Conservation (phyloP, 2,888 invertebrate genomes). For the Cactoblastis cactorum region DNA sequence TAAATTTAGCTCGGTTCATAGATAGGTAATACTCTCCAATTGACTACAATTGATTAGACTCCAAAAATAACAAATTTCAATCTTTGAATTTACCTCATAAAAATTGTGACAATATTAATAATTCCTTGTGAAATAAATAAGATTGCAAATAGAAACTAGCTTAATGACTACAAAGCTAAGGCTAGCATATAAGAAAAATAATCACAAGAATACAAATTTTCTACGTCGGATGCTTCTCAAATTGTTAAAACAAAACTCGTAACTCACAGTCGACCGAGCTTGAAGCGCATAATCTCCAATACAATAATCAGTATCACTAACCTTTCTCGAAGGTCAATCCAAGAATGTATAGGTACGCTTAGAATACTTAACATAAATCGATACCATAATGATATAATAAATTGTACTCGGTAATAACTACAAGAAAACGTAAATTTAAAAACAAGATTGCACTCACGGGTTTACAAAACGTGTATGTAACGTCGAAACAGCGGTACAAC, state of each 20-base stretch:
- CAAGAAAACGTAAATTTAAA: slow-evolving; percentile 42
- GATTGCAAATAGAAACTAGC: slow-evolving; percentile 62
- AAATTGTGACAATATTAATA: slow-evolving; percentile 60
- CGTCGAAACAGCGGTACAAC: slow-evolving; percentile 48
- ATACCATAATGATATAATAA: slow-evolving; percentile 47
- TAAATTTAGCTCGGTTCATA: slow-evolving; percentile 16
- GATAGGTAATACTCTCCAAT: slow-evolving; percentile 8
- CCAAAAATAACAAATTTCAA: slow-evolving; percentile 23
- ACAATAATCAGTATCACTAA: slow-evolving; percentile 76
- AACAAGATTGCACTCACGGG: slow-evolving; percentile 60
- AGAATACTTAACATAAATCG: slow-evolving; percentile 69
- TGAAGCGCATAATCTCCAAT: slow-evolving; percentile 58
- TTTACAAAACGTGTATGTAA: slow-evolving; percentile 40
- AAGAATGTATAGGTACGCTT: slow-evolving; percentile 78
- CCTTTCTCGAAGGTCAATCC: slow-evolving; percentile 77
- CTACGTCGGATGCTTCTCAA: slow-evolving; percentile 55
- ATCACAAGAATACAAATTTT: slow-evolving; percentile 65
- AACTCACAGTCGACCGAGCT: slow-evolving; percentile 54
- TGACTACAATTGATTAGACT: no score
- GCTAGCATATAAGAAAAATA: slow-evolving; percentile 67
- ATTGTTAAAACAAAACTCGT: slow-evolving; percentile 52
- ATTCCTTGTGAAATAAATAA: slow-evolving; percentile 59
- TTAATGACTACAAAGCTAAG: slow-evolving; percentile 70
- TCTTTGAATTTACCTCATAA: slow-evolving; percentile 21
- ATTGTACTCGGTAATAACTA: slow-evolving; percentile 70